Conservation (phyloP, 2,888 invertebrate genomes). For the Phragmatobia fuliginosa region DNA sequence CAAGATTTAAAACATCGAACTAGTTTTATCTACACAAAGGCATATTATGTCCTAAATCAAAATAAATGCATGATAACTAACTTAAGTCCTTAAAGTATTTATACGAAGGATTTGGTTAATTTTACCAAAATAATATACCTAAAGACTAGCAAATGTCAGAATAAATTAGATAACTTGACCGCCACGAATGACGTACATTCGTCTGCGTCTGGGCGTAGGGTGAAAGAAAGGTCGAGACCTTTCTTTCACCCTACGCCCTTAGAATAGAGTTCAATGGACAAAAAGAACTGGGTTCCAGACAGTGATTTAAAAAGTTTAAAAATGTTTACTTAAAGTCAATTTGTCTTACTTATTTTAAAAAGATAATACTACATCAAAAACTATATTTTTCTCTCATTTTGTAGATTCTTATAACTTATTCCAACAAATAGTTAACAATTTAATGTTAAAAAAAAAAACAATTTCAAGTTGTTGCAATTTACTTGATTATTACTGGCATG, state of each 20-base stretch:
- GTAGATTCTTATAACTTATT: neutral
- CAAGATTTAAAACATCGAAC: neutral
- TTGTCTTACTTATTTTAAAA: neutral
- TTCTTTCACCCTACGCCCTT: slow-evolving; percentile 58
- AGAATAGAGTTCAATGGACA: slow-evolving; percentile 39
- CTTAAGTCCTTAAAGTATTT: neutral
- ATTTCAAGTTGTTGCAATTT: too few relatives aligned
- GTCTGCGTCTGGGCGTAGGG: slow-evolving; percentile 69
- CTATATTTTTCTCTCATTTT: neutral
- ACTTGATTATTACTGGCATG: neutral
- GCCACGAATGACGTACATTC: slow-evolving; percentile 52
- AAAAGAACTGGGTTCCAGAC: slow-evolving; percentile 17
- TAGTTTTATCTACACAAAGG: neutral
- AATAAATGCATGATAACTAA: neutral
- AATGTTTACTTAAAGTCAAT: neutral
- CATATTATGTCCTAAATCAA: neutral
- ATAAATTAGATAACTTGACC: slow-evolving; percentile 44
- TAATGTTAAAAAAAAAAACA: too few relatives aligned
- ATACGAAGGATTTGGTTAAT: slow-evolving; percentile 6
- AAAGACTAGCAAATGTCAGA: slow-evolving; percentile 15
- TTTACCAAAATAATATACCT: slow-evolving; percentile 1
- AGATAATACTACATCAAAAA: neutral
- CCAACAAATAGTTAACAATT: too few relatives aligned
- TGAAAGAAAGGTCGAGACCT: too few relatives aligned
- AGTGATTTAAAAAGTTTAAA: slow-evolving; percentile 30